Conservation (phyloP, 2,113 vertebrate genomes). For the Platycercus adscitus region DNA sequence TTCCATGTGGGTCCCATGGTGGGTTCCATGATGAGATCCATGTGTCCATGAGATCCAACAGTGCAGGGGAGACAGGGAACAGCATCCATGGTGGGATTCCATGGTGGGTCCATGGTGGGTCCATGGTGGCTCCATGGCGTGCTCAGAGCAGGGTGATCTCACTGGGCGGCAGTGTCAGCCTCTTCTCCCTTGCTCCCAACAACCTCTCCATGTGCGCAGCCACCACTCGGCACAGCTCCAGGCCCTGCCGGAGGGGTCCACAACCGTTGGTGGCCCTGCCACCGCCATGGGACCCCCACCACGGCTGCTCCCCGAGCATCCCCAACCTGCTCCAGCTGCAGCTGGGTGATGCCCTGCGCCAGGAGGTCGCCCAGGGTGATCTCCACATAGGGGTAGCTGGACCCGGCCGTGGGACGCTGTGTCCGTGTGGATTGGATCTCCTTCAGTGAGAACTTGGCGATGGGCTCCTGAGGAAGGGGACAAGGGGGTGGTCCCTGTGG, state of each 20-base stretch:
- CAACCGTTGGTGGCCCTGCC: accelerated
- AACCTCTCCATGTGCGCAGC: conserved; percentile 93
- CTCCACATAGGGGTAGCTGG: conserved; percentile 94
- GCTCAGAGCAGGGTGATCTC: conserved; percentile 94
- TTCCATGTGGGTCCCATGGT: no score
- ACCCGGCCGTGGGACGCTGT: conserved; percentile 85
- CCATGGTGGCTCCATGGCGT: accelerated
- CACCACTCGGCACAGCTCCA: conserved; percentile 93
- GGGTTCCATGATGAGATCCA: no score
- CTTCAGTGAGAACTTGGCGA: conserved; percentile 87
- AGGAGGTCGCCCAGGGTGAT: conserved; percentile 88
- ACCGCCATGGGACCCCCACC: accelerated
- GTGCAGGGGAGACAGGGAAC: no score
- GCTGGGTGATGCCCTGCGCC: conserved; percentile 87
- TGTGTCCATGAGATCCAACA: no score
- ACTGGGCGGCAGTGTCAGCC: conserved; percentile 92
- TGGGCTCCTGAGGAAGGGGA: conserved; percentile 77
- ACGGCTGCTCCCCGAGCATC: accelerated
- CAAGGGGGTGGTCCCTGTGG: accelerated
- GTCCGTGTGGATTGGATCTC: conserved; percentile 94
- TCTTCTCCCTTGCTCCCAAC: conserved; percentile 88
- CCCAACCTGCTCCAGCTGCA: conserved; percentile 93
- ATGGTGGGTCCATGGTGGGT: no score
- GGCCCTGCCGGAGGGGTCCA: conserved; percentile 74
- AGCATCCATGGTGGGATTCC: no score